Evolutionary conservation across 1,140 invertebrate genomes (phyloP).

Genomic region (Bombus pascuorum): DNA sequence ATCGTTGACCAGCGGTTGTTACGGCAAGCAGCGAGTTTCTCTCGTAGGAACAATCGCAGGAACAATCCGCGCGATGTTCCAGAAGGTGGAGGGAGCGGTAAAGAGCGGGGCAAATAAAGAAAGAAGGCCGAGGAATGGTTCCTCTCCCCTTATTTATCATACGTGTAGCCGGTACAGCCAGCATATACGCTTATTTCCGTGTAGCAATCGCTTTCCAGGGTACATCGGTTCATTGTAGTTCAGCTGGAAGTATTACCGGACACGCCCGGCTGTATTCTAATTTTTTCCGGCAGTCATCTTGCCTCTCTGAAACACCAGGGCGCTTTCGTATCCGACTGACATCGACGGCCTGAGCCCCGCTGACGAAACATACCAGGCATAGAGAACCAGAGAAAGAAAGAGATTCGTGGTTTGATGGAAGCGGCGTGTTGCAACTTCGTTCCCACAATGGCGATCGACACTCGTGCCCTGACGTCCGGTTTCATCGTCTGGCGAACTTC

Average conservation of each 20-base stretch:
- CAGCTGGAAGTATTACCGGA: slow-evolving; percentile 50
- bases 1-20: neutral
- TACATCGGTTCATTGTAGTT: slow-evolving; percentile 45
- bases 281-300: slow-evolving; percentile 36
- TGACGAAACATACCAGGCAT: slow-evolving; percentile 3
- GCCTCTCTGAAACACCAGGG: slow-evolving; percentile 27
- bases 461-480: neutral
- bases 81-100: neutral
- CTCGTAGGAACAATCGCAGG: slow-evolving; percentile 32
- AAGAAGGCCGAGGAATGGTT: slow-evolving; percentile 38
- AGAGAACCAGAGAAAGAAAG: neutral
- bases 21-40: neutral
- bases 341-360: slow-evolving; percentile 20
- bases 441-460: slow-evolving; percentile 22
- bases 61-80: slow-evolving; percentile 44
- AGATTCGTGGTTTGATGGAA: slow-evolving; percentile 30
- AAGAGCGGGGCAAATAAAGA: slow-evolving; percentile 39
- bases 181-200: slow-evolving; percentile 31
- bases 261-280: slow-evolving; percentile 53
- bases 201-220: slow-evolving; percentile 52
- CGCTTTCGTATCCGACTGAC: slow-evolving; percentile 29
- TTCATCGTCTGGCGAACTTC: neutral
- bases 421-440: slow-evolving; percentile 17
- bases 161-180: slow-evolving; percentile 19
- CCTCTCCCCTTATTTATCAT: slow-evolving; percentile 60